Evolutionary conservation across 2,888 invertebrate genomes (phyloP), one percentile per base, ranked within the genome.

Genomic region (Muscina levida): DNA sequence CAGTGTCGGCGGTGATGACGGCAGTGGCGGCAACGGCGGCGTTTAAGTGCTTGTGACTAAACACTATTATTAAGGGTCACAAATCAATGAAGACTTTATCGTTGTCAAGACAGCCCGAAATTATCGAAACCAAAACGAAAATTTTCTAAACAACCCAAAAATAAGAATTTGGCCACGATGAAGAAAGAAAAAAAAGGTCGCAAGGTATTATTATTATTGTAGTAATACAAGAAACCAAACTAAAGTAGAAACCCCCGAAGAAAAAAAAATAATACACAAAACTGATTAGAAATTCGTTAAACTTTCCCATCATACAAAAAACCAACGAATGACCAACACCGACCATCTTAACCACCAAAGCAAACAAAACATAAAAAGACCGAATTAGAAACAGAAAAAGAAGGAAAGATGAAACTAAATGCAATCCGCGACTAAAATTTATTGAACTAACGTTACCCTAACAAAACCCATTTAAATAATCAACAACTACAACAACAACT

Each of bases 11-110:
- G 17, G 56, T 59, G 24, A 31, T 10, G 31, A 39, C 15, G 59
- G 37, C 22, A 22, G 19, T 17, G 1, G 17, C 37, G 37, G 17
- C 56, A 48, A 51, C 68, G 77, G 75, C 72, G 78, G 75, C 76
- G 79, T 65, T 79, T 78, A 77, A 79, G 78, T 76, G 79, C 72
- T 82, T 79, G 76, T 76, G 79, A 78, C 82, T 79, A 81, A 82
- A 80, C 79, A 82, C 83, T 82, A 65, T 83, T 82, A 83, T 83
- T 83, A 83, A 82, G 79, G 83, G 75, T 79, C 83, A 83, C 83
- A 83, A 83, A 83, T 81, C 83, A 83, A 82, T 81, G 76, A 81
- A 82, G 77, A 79, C 79, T 72, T 82, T 76, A 81, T 81, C 79
- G 78, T 77, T 77, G 31, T 68, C 48, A 77, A 79, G 77, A 77